phyloP scores from a whole-genome alignment of 2,113 vertebrate genomes.

The Xenopus borealis region DNA sequence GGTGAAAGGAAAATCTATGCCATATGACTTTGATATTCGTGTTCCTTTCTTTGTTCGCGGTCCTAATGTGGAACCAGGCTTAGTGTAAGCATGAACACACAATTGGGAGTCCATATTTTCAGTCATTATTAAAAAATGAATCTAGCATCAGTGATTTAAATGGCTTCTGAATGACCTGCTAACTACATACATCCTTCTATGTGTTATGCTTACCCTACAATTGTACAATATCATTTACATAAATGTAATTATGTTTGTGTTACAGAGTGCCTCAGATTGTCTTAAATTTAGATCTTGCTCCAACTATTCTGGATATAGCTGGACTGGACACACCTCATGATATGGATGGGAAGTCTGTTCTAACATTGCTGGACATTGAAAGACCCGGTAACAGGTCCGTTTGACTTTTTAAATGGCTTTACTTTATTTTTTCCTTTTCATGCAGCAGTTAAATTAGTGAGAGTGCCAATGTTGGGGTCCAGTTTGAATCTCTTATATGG shows the following conservation, averaged over 20 bases:
- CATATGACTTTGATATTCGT: slow-evolving; percentile 95
- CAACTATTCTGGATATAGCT: slow-evolving; percentile 95
- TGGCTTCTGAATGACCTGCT: too few species aligned
- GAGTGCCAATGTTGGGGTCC: too few species aligned
- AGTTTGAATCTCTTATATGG: too few species aligned
- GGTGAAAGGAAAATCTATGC: slow-evolving; percentile 98
- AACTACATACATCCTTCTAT: too few species aligned
- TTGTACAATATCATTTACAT: too few species aligned
- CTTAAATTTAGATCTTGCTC: slow-evolving; percentile 94
- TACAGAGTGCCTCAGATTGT: slow-evolving; percentile 90
- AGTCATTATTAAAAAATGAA: slow-evolving; percentile 14
- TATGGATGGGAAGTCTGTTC: slow-evolving; percentile 95
- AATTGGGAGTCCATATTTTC: slow-evolving; percentile 41
- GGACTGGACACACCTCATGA: slow-evolving; percentile 90
- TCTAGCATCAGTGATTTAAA: background rate
- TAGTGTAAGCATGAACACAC: slow-evolving; percentile 70
- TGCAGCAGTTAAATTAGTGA: too few species aligned
- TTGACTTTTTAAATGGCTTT: too few species aligned
- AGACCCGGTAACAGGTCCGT: slow-evolving; percentile 90
- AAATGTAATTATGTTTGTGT: slow-evolving; percentile 47
- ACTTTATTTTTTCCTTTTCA: too few species aligned
- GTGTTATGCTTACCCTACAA: too few species aligned
- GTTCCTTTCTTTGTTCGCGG: slow-evolving; percentile 98
- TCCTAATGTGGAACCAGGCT: slow-evolving; percentile 89
- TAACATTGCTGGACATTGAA: slow-evolving; percentile 92